These are phyloP conservation scores for Anaspis maculata DNA, from an alignment of 2,888 invertebrate species.

Conservation along the genomic window DNA sequence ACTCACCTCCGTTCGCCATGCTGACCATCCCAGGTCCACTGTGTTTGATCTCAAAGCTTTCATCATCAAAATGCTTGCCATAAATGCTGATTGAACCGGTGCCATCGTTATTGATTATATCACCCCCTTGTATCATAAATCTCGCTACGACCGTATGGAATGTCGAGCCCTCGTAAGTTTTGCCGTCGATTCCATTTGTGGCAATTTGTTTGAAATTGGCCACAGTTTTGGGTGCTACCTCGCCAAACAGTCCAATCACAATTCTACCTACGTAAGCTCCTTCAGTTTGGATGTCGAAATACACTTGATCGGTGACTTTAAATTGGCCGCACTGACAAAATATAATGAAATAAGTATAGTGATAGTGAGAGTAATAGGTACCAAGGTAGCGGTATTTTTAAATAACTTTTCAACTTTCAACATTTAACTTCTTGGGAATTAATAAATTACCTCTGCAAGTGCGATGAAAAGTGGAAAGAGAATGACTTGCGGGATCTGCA, in stretches of 20 bases:
- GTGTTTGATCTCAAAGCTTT: conserved; percentile 75
- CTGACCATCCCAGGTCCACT: conserved; percentile 76
- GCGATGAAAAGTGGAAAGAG: no score
- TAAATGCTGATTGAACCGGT: conserved; percentile 79
- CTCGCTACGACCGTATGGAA: conserved; percentile 83
- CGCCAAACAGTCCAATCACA: conserved; percentile 82
- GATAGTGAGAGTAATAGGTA: no score
- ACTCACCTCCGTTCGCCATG: conserved; percentile 79
- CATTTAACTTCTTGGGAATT: no score
- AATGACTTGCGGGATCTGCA: no score
- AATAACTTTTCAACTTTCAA: no score
- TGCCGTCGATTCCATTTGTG: conserved; percentile 63
- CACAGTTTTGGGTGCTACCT: conserved; percentile 75
- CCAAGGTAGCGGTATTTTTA: no score
- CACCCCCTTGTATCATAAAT: conserved; percentile 92
- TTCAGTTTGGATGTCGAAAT: conserved; percentile 70
- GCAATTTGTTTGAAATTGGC: conserved; percentile 81
- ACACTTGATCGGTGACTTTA: conserved; percentile 73
- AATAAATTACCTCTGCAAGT: no score
- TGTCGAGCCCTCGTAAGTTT: conserved; percentile 66
- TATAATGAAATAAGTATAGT: conserved; percentile 1
- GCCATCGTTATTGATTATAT: conserved; percentile 74
- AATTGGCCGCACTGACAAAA: conserved; percentile 51
- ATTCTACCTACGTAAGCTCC: conserved; percentile 67
- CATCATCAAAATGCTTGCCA: conserved; percentile 78